Evolutionary conservation across 2,113 vertebrate species (phyloP), one percentile per base, ranked within the genome.

Genomic region (Chinchilla lanigera): DNA sequence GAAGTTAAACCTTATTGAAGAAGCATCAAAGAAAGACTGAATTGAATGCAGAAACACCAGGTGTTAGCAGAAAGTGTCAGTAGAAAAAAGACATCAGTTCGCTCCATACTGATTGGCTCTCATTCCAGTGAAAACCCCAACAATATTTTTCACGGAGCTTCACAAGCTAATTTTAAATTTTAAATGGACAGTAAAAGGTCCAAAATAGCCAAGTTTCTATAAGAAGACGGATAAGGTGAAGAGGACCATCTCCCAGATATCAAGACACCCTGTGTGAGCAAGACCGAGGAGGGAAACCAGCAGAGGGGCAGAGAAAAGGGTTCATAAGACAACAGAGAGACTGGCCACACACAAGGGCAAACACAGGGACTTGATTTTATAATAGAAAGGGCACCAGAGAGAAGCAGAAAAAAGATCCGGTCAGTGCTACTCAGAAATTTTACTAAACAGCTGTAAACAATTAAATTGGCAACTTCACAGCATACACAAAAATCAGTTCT

Each of bases 101-200:
- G 33, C 13, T 33, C 44, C 24, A 65, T 60, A 58, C n/a, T 67
- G 30, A 78, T 26, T 69, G 83, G 90, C 69, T 67, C 26, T 5
- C 52, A 86, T 86, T 90, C 86, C 65, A 89, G 10, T 90, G 52
- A 95, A 95, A 96, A 93, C n/a, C 8, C 41, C 17, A 82, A 35
- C 26, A 83, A 58, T 75, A 93, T 19, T 77, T 90, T 82, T 93
- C n/a, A 65, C 81, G 47, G 17, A 65, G 80, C 10, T 89, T 93
- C 33, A 93, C 38, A 65, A 65, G 30, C 33, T 86, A 90, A 86
- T 58, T 95, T 35, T 75, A 81, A 92, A 86, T 82, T 58, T 86
- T 71, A 89, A 84, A 92, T 84, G 12, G 9, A 94, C 11, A 84
- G 10, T 8, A 92, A 85, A 80, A 35, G 14, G 12, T 47, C 67